A percentile compares a stretch with the other conserved stretches of the same genome.
These are phyloP conservation scores for Oxyura jamaicensis DNA, from an alignment of 2,113 vertebrate species.

Conservation along the genomic window DNA sequence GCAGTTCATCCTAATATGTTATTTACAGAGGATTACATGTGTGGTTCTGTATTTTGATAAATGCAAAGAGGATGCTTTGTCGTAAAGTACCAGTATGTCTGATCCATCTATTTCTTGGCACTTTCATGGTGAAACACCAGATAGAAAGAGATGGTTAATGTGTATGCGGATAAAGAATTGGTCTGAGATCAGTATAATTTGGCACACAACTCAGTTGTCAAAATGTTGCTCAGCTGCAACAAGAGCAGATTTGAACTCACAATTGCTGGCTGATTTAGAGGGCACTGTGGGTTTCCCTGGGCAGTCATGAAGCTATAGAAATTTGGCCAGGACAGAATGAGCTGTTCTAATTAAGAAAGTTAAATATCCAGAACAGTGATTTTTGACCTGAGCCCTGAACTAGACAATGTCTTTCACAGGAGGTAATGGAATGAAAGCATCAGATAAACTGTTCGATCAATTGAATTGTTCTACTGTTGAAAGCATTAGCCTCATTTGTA, in stretches of 20 bases:
- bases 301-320: not conserved
- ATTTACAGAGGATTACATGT: not conserved
- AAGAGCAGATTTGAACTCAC: not conserved
- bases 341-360: not conserved
- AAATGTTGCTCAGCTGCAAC: not conserved
- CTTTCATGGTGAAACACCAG: not conserved
- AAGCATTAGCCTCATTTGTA: not conserved
- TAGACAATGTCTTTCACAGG: not conserved
- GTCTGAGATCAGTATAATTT: not conserved
- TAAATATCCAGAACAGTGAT: not conserved
- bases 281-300: not conserved
- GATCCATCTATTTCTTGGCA: not conserved
- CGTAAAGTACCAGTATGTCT: not conserved
- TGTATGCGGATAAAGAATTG: not conserved
- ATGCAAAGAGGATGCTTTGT: not conserved
- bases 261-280: not conserved
- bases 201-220: not conserved
- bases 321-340: not conserved
- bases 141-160: not conserved
- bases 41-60: not conserved
- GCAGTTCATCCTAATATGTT: not conserved
- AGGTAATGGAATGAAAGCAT: not conserved
- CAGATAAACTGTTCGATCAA: not conserved
- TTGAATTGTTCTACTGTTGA: not conserved
- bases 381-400: not conserved